Evolutionary conservation across 2,888 invertebrate genomes (phyloP).

Genomic region (Acrobasis repandana): DNA sequence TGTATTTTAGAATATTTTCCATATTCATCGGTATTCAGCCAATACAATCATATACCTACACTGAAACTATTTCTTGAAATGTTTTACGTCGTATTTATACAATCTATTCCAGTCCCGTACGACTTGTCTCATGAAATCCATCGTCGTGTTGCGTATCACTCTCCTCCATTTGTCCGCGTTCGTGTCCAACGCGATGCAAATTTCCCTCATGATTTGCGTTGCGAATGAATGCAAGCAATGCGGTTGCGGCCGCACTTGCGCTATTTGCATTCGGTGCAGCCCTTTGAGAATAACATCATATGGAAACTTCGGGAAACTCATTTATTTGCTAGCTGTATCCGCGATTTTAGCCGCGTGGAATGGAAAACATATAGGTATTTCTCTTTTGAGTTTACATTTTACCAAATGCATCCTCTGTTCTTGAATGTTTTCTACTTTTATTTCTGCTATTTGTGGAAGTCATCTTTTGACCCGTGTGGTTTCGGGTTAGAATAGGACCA

Average conservation of each 20-base stretch:
- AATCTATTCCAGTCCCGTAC: background rate
- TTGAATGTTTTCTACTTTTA: too few relatives aligned
- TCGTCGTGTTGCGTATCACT: background rate
- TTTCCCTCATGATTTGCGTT: slow-evolving; percentile 2
- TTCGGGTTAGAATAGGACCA: too few relatives aligned
- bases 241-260: slow-evolving; percentile 12
- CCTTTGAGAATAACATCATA: background rate
- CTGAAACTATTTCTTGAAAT: too few relatives aligned
- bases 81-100: too few relatives aligned
- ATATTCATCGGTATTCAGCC: background rate
- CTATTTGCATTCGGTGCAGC: slow-evolving; percentile 14
- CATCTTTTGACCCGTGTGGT: too few relatives aligned
- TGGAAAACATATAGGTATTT: too few relatives aligned
- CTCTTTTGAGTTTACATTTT: too few relatives aligned
- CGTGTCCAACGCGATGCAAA: slow-evolving; percentile 6
- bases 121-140: background rate
- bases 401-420: too few relatives aligned
- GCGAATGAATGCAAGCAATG: background rate
- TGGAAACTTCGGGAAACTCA: background rate
- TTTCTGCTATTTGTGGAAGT: too few relatives aligned
- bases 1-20: too few relatives aligned
- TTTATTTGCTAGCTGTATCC: too few relatives aligned
- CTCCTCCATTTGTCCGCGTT: background rate
- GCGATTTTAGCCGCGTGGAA: too few relatives aligned
- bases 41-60: background rate